Percentiles rank a stretch among this genome's conserved stretches.
Evolutionary conservation across 2,797 vertebrate species (phyloP).

Genomic region (Gallinago solitaria): DNA sequence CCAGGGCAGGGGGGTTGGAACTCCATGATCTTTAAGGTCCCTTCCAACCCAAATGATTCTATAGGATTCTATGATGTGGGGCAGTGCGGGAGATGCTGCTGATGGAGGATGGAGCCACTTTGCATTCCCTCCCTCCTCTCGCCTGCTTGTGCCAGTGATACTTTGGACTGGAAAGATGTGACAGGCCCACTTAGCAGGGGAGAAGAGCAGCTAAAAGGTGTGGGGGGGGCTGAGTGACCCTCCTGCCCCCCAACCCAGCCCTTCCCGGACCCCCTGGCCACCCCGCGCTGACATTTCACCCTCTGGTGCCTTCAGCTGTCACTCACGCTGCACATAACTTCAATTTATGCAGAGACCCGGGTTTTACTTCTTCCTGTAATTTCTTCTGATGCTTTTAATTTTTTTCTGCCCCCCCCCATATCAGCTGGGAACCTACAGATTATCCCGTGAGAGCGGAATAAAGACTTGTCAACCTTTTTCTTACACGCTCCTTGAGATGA

Average conservation of each 20-base stretch:
- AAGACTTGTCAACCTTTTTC: conserved; percentile 46
- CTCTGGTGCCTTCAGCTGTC: not conserved
- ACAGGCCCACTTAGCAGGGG: not conserved
- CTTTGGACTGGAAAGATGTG: not conserved
- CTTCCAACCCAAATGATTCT: no score
- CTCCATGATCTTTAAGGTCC: no score
- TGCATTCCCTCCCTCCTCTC: not conserved
- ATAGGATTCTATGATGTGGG: not conserved
- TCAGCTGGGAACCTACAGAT: conserved; percentile 53
- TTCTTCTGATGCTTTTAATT: not conserved
- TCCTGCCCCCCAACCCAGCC: not conserved
- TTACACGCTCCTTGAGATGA: conserved; percentile 26
- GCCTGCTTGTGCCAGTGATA: not conserved
- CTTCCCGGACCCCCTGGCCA: fast-evolving
- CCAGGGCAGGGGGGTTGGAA: no score
- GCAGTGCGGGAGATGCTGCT: fast-evolving
- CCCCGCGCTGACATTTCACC: fast-evolving
- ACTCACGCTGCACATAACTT: not conserved
- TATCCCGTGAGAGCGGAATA: conserved; percentile 57
- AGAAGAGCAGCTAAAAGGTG: not conserved
- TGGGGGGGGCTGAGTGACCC: not conserved
- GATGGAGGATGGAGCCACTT: not conserved
- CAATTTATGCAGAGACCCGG: not conserved
- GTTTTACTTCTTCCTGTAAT: conserved; percentile 1
- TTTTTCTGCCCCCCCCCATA: not conserved